A percentile compares a stretch with the other conserved stretches of the same genome.
Conservation (phyloP, 2,888 invertebrate species). For the Ennomos quercinarius region DNA sequence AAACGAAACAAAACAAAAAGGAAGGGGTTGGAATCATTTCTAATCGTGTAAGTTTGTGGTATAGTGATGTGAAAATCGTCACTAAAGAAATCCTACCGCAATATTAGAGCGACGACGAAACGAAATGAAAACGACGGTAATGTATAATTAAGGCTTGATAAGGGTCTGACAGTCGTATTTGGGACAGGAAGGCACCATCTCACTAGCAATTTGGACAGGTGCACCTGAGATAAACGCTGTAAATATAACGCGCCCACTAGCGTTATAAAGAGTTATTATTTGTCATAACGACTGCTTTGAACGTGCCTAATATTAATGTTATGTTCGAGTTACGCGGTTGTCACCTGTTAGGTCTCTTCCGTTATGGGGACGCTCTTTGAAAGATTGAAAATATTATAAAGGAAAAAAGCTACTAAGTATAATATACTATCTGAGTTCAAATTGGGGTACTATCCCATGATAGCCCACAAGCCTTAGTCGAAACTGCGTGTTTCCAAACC, state of each 20-base stretch:
- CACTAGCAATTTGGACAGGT: constrained; percentile 65
- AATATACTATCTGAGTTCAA: too few relatives aligned
- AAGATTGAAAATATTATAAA: constrained; percentile 13
- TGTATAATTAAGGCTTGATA: constrained; percentile 82
- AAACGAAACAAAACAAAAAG: not conserved
- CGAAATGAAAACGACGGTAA: constrained; percentile 78
- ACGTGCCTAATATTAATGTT: constrained; percentile 37
- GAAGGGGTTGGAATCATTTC: not conserved
- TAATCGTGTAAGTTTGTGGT: constrained; percentile 7
- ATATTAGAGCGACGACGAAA: constrained; percentile 53
- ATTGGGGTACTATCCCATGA: too few relatives aligned
- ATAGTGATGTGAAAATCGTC: constrained; percentile 47
- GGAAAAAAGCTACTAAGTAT: not conserved
- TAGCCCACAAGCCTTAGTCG: too few relatives aligned
- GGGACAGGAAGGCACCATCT: constrained; percentile 71
- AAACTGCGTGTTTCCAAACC: too few relatives aligned
- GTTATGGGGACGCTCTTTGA: constrained; percentile 12
- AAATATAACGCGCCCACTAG: constrained; percentile 43
- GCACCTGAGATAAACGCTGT: constrained; percentile 66
- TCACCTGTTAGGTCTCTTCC: constrained; percentile 24
- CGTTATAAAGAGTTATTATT: constrained; percentile 24
- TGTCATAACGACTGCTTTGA: constrained; percentile 41
- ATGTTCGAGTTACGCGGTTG: constrained; percentile 21
- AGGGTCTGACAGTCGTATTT: constrained; percentile 83
- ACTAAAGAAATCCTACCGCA: constrained; percentile 58